These are phyloP conservation scores for Caranx melampygus DNA, from an alignment of 2,113 vertebrate species.

Conservation along the genomic window DNA sequence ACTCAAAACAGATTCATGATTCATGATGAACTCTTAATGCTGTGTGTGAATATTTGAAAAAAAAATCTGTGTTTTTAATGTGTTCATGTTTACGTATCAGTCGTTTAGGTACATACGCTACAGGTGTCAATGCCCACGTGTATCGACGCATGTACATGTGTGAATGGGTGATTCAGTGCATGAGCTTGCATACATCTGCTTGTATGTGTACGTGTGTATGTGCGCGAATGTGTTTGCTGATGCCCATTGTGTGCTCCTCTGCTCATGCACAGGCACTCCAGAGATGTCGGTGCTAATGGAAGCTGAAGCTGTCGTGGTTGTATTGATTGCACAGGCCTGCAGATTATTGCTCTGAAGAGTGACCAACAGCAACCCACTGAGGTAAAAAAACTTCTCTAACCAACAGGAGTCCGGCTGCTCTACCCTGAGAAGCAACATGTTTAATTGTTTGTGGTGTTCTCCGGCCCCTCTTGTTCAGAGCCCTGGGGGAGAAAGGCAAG, in stretches of 20 bases:
- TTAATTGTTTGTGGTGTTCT: slow-evolving; percentile 87
- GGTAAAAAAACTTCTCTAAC: slow-evolving; percentile 77
- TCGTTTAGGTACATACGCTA: not conserved
- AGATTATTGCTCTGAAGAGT: slow-evolving; percentile 86
- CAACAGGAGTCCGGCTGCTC: slow-evolving; percentile 72
- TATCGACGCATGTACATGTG: slow-evolving; percentile 45
- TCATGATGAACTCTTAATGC: not conserved
- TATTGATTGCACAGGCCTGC: slow-evolving; percentile 85
- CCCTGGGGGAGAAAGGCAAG: slow-evolving; percentile 81
- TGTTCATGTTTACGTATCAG: slow-evolving; percentile 7
- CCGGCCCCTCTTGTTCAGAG: slow-evolving; percentile 76
- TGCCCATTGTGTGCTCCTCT: slow-evolving; percentile 70
- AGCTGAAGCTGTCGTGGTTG: slow-evolving; percentile 74
- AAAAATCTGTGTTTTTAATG: not conserved
- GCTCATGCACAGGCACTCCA: slow-evolving; percentile 80
- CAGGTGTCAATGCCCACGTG: slow-evolving; percentile 11
- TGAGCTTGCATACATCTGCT: slow-evolving; percentile 76
- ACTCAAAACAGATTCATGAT: not conserved
- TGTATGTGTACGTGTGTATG: slow-evolving; percentile 25
- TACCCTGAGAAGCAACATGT: slow-evolving; percentile 80
- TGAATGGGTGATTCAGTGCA: slow-evolving; percentile 54
- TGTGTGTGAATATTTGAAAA: not conserved
- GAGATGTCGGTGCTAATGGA: slow-evolving; percentile 79
- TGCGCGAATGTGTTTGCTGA: slow-evolving; percentile 55
- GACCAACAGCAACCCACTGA: slow-evolving; percentile 82